Percentiles rank a stretch among this genome's conserved stretches.
phyloP scores from a whole-genome alignment of 1,140 invertebrate species.

The Drosophila seguyi region DNA sequence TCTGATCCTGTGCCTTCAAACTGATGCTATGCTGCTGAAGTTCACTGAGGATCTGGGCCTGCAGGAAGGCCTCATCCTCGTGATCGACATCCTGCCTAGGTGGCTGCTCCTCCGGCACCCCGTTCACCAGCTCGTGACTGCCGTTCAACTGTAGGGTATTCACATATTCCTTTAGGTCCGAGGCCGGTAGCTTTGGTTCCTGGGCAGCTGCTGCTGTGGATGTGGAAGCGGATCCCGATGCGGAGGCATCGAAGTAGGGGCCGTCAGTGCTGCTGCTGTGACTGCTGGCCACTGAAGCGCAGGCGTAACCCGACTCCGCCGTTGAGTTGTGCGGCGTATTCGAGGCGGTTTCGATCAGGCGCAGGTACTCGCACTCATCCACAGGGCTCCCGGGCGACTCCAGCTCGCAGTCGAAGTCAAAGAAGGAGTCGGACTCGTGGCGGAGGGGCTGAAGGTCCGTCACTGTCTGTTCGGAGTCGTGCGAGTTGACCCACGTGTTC shows the following conservation, averaged over 20 bases:
- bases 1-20: slow-evolving; percentile 16
- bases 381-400: slow-evolving; percentile 89
- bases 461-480: slow-evolving; percentile 76
- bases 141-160: slow-evolving; percentile 58
- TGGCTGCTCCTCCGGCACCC: slow-evolving; percentile 27
- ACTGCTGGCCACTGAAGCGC: slow-evolving; percentile 83
- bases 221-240: slow-evolving; percentile 58
- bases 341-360: slow-evolving; percentile 85
- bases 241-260: slow-evolving; percentile 86
- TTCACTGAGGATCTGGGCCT: slow-evolving; percentile 73
- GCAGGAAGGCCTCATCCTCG: slow-evolving; percentile 56
- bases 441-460: slow-evolving; percentile 84
- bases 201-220: slow-evolving; percentile 33
- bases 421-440: slow-evolving; percentile 87
- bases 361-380: slow-evolving; percentile 86
- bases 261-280: slow-evolving; percentile 85
- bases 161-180: slow-evolving; percentile 42
- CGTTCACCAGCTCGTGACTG: slow-evolving; percentile 47
- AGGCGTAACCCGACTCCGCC: slow-evolving; percentile 86
- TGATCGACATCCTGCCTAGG: background rate
- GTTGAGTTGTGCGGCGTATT: slow-evolving; percentile 85
- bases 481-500: slow-evolving; percentile 76
- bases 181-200: slow-evolving; percentile 25
- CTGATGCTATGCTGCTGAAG: slow-evolving; percentile 67
- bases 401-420: slow-evolving; percentile 87